Base-by-base conservation (phyloP, 2,113 vertebrate genomes). In the Pollimyrus isidori region DNA sequence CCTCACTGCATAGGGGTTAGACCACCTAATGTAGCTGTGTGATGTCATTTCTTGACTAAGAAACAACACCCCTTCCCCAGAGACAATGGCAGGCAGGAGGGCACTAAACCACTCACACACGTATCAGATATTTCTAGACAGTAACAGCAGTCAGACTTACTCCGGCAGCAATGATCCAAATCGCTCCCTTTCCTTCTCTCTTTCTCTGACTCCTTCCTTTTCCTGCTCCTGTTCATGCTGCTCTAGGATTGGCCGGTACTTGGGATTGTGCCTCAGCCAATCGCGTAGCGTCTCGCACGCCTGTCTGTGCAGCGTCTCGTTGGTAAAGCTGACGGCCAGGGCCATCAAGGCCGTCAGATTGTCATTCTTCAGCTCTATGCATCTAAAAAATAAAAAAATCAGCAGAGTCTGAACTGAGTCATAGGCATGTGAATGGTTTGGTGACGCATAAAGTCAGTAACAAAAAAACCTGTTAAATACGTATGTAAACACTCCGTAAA, bases 321-420 rank as follows among this genome's bases (percentile, higher is more conserved):
- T 99, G 86, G 98, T 99, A 93, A 99, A 99, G 92, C 98, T 99
- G 88, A 99, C 98, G 0, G 98, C 98, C 91, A 99, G 91, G 0
- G 98, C 97, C 98, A 99, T 99, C 80, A 99, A 96, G 0, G 98
- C 97, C 0, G 96, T 97, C 91, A 98, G 95, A 93, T 99, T 99
- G 92, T 97, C 97, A 1, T 98, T 97, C 94, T 99, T 97, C 91
- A 99, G 93, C 89, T 99, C 97, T 93, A 99, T 96, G 92, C 98
- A 99, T 92, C 98, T 99, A 88, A 89, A 23, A 53, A 52, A 23
- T 35, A 48, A 87, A 85, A 42, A 50, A 23, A 39, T 56, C n/a
- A 1, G 0, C 50, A 80, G 4, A 13, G 0, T 10, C 83, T n/a
- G 80, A 50, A 76, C 4, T 2, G 39, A 35, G 21, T 87, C 53